Conservation (phyloP, 2,113 vertebrate genomes). For the Plecturocebus donacophilus region DNA sequence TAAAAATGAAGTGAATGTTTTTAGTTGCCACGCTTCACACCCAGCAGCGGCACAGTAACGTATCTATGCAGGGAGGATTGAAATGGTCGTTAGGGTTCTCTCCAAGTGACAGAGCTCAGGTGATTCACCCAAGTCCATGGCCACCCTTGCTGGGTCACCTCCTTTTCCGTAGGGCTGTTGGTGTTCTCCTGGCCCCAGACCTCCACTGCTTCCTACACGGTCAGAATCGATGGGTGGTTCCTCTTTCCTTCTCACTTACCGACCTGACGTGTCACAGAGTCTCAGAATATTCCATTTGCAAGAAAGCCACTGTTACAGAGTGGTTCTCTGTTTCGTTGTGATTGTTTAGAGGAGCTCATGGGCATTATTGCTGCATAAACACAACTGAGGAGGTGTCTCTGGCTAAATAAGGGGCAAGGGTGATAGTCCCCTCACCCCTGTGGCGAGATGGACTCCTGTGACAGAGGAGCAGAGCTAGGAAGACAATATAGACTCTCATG, state of each 20-base stretch:
- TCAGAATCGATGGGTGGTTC: background rate
- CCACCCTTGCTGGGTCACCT: background rate
- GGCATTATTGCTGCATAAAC: background rate
- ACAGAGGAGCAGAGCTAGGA: background rate
- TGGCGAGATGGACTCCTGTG: background rate
- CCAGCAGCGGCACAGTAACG: background rate
- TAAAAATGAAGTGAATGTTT: background rate
- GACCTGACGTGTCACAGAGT: background rate
- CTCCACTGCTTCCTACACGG: background rate
- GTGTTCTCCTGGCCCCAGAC: background rate
- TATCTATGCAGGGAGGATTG: background rate
- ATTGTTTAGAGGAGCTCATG: background rate
- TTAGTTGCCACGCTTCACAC: background rate
- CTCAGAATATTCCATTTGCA: constrained; percentile 13
- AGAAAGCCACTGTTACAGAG: background rate
- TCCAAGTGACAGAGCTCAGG: background rate
- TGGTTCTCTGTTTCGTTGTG: background rate
- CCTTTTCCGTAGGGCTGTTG: background rate
- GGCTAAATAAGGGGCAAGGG: background rate
- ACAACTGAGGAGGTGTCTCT: background rate
- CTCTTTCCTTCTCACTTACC: background rate
- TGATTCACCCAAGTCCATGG: background rate
- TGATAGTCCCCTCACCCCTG: accelerated
- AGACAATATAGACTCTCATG: background rate
- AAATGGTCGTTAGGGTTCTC: background rate